A percentile compares a stretch with the other conserved stretches of the same genome.
Evolutionary conservation across 2,888 invertebrate species (phyloP).

Genomic region (Synergus japonicus): DNA sequence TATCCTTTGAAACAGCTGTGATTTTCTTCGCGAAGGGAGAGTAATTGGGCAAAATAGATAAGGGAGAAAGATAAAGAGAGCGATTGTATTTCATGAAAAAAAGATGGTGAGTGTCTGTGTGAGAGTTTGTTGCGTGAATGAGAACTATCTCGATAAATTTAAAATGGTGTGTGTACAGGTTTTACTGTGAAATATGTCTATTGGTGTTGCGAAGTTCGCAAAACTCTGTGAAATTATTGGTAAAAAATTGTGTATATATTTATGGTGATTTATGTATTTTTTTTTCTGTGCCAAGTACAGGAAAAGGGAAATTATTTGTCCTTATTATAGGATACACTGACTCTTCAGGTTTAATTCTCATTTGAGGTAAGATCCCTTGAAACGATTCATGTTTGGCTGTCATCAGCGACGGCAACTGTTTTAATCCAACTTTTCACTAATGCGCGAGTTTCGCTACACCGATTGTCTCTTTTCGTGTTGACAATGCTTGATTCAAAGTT

Average conservation of each 20-base stretch:
- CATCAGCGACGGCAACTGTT: neutral
- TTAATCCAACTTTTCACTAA: neutral
- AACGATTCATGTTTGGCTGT: neutral
- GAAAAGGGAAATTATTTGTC: slow-evolving; percentile 42
- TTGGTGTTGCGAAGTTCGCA: slow-evolving; percentile 27
- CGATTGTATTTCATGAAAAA: slow-evolving; percentile 35
- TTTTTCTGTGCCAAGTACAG: slow-evolving; percentile 37
- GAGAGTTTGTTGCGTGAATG: slow-evolving; percentile 6
- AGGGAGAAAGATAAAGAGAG: slow-evolving; percentile 47
- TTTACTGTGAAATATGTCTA: slow-evolving; percentile 24
- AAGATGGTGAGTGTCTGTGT: slow-evolving; percentile 25
- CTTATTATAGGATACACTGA: slow-evolving; percentile 19
- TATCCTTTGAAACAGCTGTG: slow-evolving; percentile 69
- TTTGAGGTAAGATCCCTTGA: slow-evolving; percentile 32
- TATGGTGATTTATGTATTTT: slow-evolving; percentile 41
- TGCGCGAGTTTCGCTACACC: slow-evolving; percentile 35
- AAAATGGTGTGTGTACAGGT: slow-evolving; percentile 10
- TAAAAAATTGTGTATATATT: slow-evolving; percentile 24
- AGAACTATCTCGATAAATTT: slow-evolving; percentile 9
- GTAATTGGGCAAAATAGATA: slow-evolving; percentile 40
- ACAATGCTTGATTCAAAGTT: slow-evolving; percentile 24
- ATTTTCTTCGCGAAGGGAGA: slow-evolving; percentile 66
- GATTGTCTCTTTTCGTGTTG: slow-evolving; percentile 39
- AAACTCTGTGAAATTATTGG: slow-evolving; percentile 2
- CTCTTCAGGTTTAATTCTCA: slow-evolving; percentile 33